Evolutionary conservation across 2,113 vertebrate genomes (phyloP), one percentile per base, ranked within the genome.

Genomic region (Pogona vitticeps): DNA sequence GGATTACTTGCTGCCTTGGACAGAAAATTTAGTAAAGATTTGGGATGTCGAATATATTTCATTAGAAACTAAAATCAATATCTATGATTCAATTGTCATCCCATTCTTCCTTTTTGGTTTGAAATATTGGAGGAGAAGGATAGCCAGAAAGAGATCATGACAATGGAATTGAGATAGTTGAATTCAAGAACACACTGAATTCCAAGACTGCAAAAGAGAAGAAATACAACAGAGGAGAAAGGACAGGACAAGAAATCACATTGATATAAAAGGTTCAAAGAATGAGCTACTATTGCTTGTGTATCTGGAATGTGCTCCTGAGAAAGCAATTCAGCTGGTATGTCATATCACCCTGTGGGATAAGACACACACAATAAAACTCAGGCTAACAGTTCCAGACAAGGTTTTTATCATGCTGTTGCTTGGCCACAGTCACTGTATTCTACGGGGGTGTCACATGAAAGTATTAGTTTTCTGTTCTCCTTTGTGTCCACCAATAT

Each of bases 1-100:
- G 58, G 58, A 63, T 63, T 84, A 84, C 72, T 46, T 76, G 52
- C 58, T 84, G 68, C 36, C 82, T 76, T 63, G 72, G 58, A 63
- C 58, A 84, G 56, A 76, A 42, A 76, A 65, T 56, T 76, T 76
- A 76, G 72, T 75, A 84, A 84, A 84, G 58, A 63, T 84, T 84
- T 42, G 38, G 58, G 76, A 76, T 71, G 56, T 71, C 71, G 42
- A 84, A 84, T 26, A 76, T 84, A 84, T 84, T 84, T 84, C 58
- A 84, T 75, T 76, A 84, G 71, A 46, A 84, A 76, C 71, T 76
- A 65, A 84, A 84, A 84, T 84, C 82, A 84, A 84, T 84, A 76
- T 21, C 58, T 76, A 46, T 84, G 82, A 84, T 84, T 84, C 71
- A 84, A 76, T 84, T 84, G 59, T 76, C 82, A 46, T 76, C 36